Evolutionary conservation across 1,140 invertebrate genomes (phyloP).

Genomic region (Protaetia brevitarsis): DNA sequence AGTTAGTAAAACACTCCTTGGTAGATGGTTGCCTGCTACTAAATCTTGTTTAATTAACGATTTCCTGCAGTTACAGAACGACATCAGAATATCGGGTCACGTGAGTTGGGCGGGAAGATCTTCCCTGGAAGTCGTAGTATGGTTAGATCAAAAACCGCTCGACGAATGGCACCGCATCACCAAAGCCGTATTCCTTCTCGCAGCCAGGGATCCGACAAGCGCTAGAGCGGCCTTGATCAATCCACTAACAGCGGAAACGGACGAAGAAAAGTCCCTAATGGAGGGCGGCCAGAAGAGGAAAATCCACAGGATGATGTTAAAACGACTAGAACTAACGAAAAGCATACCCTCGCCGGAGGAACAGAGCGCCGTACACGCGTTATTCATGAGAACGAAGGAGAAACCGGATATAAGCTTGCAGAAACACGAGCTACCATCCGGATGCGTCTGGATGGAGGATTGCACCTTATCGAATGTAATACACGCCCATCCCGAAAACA

Average conservation of each 20-base stretch:
- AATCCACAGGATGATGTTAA: constrained; percentile 48
- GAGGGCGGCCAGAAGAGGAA: constrained; percentile 60
- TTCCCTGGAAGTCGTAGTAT: constrained; percentile 70
- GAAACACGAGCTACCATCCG: constrained; percentile 51
- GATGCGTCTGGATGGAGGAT: constrained; percentile 67
- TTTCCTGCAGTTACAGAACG: constrained; percentile 55
- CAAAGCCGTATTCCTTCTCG: constrained; percentile 70
- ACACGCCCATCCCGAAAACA: constrained; percentile 68
- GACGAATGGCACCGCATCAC: constrained; percentile 60
- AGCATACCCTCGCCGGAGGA: constrained; percentile 63
- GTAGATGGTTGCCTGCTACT: no score
- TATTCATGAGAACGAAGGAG: constrained; percentile 63
- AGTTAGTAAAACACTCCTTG: no score
- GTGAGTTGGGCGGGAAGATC: constrained; percentile 74
- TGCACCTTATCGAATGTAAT: constrained; percentile 60
- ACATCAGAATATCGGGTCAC: constrained; percentile 70
- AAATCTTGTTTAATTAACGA: no score
- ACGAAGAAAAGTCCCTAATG: constrained; percentile 62
- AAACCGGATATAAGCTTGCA: constrained; percentile 44
- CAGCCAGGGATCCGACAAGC: constrained; percentile 68
- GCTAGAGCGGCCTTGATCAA: constrained; percentile 62
- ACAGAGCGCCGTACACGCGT: constrained; percentile 64
- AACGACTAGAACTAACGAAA: constrained; percentile 59
- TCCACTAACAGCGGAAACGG: constrained; percentile 58
- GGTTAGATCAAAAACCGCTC: constrained; percentile 63